These are phyloP conservation scores for Myotis daubentonii DNA, from an alignment of 2,797 vertebrate species.

Conservation along the genomic window DNA sequence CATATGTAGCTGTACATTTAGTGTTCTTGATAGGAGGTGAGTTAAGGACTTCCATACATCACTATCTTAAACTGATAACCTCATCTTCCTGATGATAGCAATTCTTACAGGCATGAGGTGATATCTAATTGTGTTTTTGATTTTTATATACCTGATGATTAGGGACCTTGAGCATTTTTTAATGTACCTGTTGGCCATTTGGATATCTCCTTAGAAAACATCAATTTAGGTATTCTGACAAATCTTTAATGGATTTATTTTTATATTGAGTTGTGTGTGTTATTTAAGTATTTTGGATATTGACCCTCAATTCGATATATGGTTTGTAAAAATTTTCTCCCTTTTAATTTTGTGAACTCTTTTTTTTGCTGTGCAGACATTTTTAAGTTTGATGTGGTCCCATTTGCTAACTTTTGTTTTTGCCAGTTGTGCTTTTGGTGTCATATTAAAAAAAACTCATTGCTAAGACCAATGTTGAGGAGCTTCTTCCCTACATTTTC, in stretches of 20 bases:
- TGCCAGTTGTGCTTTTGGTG: background rate
- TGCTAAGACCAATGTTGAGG: background rate
- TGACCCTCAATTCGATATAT: background rate
- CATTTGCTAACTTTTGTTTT: background rate
- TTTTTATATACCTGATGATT: background rate
- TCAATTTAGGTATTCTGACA: background rate
- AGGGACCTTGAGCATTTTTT: background rate
- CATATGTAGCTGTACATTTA: background rate
- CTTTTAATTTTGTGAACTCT: background rate
- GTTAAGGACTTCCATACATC: background rate
- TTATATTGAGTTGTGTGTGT: background rate
- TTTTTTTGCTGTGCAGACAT: background rate
- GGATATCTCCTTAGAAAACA: background rate
- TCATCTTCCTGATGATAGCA: background rate
- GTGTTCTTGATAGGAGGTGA: background rate
- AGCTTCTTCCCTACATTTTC: background rate
- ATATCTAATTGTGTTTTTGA: background rate
- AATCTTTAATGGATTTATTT: background rate
- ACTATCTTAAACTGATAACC: background rate
- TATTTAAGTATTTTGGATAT: background rate
- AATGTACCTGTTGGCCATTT: background rate
- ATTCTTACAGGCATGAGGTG: background rate
- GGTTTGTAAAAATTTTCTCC: background rate
- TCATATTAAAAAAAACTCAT: background rate
- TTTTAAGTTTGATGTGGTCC: background rate